These are phyloP conservation scores for Drosophila lacertosa DNA, from an alignment of 1,140 invertebrate genomes.

Conservation along the genomic window DNA sequence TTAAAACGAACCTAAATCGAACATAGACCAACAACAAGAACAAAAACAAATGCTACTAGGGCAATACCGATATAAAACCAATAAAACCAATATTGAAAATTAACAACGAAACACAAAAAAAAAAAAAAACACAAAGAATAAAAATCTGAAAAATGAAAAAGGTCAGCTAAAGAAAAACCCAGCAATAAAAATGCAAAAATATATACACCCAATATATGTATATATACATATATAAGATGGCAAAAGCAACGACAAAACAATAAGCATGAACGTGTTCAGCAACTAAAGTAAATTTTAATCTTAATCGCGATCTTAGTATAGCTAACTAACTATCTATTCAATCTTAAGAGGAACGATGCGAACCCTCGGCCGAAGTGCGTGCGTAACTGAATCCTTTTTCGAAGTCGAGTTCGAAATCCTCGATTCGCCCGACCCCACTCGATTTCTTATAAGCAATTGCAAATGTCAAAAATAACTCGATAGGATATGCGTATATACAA, in stretches of 20 bases:
- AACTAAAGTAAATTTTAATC: conserved; percentile 26
- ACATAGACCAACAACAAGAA: conserved; percentile 1
- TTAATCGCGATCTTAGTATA: conserved; percentile 1
- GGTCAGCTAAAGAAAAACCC: neutral
- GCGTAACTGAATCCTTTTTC: too few relatives aligned
- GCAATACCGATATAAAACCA: too few relatives aligned
- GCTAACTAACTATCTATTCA: too few relatives aligned
- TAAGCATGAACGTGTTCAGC: conserved; percentile 47
- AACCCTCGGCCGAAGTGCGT: neutral
- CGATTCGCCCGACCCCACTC: neutral
- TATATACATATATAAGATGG: neutral
- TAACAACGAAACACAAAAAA: neutral
- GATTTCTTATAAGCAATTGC: neutral
- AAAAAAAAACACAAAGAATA: neutral
- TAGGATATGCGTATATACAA: too few relatives aligned
- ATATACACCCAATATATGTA: too few relatives aligned
- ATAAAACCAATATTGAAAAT: neutral
- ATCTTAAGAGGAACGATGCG: too few relatives aligned
- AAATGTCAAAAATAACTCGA: neutral
- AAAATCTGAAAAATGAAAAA: neutral
- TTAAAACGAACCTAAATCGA: conserved; percentile 8
- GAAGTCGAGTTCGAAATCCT: too few relatives aligned
- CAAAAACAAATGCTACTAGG: conserved; percentile 2
- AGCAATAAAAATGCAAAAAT: neutral
- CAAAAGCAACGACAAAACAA: conserved; percentile 37